Conservation (phyloP, 1,140 invertebrate genomes). For the Drosophila ambigua region DNA sequence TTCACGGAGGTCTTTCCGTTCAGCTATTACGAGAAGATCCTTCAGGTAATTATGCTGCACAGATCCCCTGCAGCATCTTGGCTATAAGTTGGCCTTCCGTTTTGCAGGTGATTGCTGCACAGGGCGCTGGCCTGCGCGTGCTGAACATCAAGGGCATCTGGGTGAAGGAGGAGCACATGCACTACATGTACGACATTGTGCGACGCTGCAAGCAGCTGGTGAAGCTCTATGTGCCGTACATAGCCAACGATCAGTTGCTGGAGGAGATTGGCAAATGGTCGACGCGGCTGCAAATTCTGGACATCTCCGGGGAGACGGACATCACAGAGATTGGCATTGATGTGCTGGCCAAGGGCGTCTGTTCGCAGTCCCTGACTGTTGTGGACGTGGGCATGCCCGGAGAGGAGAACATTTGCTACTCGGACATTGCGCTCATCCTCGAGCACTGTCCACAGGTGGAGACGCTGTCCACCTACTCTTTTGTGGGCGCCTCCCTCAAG, state of each 20-base stretch:
- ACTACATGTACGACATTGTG: slow-evolving; percentile 86
- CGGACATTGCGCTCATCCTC: slow-evolving; percentile 86
- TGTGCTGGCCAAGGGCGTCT: slow-evolving; percentile 84
- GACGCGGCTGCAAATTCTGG: slow-evolving; percentile 86
- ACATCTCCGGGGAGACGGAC: slow-evolving; percentile 88
- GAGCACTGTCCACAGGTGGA: slow-evolving; percentile 86
- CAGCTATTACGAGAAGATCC: slow-evolving; percentile 87
- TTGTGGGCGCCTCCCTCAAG: slow-evolving; percentile 86
- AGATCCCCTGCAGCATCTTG: background rate
- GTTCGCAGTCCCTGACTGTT: slow-evolving; percentile 85
- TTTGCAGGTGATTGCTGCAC: slow-evolving; percentile 85
- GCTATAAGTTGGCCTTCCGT: background rate
- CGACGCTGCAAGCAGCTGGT: slow-evolving; percentile 85
- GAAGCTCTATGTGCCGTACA: slow-evolving; percentile 87
- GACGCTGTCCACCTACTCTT: slow-evolving; percentile 87
- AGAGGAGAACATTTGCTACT: slow-evolving; percentile 87
- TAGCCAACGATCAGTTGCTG: slow-evolving; percentile 88
- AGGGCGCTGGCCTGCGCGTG: slow-evolving; percentile 86
- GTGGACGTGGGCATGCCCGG: slow-evolving; percentile 88
- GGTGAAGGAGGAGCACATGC: slow-evolving; percentile 88
- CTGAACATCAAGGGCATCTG: slow-evolving; percentile 89
- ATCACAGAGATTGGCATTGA: slow-evolving; percentile 87
- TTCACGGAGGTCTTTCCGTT: slow-evolving; percentile 88
- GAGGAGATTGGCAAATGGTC: slow-evolving; percentile 86
- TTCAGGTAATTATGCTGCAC: slow-evolving; percentile 85